A percentile compares a stretch with the other conserved stretches of the same genome.
Conservation (phyloP, 2,797 vertebrate genomes). For the Gallinago solitaria region DNA sequence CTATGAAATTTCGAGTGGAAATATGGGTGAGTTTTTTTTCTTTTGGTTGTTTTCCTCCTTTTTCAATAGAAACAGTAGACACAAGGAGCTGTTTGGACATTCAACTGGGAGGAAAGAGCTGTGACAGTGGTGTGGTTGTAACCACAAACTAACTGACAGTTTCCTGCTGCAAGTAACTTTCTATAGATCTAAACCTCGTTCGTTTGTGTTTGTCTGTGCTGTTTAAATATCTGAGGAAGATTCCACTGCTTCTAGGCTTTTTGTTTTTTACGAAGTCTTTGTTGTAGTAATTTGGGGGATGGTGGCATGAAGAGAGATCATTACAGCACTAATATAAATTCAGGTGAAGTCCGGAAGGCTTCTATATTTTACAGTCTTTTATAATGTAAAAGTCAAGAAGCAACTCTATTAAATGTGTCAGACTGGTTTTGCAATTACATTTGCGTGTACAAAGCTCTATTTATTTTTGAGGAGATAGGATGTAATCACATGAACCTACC, state of each 20-base stretch:
- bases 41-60: not conserved
- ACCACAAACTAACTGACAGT: constrained; percentile 64
- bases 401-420: not conserved
- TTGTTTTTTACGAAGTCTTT: not conserved
- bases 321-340: not conserved
- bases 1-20: not conserved
- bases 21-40: not conserved
- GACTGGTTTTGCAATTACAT: not conserved
- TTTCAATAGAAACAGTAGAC: not conserved
- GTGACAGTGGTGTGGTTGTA: constrained; percentile 55
- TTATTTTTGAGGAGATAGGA: not conserved
- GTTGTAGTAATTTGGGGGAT: not conserved
- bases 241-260: not conserved
- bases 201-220: not conserved
- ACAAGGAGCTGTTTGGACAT: not conserved
- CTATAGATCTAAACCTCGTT: not conserved
- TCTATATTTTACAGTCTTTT: not conserved
- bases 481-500: not conserved
- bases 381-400: not conserved
- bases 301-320: not conserved
- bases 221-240: not conserved
- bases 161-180: constrained; percentile 65
- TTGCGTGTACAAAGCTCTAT: not conserved
- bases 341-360: not conserved
- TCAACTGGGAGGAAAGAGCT: constrained; percentile 37